Percentiles rank a stretch among this genome's conserved stretches.
phyloP scores from a whole-genome alignment of 2,113 vertebrate genomes.

The Actenoides hombroni region DNA sequence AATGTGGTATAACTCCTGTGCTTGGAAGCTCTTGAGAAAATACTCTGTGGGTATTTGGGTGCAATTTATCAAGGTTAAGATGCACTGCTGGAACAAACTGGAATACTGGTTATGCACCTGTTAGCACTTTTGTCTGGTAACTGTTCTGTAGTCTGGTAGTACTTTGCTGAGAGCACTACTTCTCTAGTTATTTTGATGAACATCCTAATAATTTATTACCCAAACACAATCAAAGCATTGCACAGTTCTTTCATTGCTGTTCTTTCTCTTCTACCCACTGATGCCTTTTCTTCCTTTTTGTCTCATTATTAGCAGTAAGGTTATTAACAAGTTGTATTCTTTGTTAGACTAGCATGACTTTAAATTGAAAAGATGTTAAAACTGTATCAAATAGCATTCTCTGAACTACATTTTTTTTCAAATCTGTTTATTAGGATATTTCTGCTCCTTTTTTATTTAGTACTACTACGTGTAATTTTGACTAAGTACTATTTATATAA shows the following conservation, averaged over 20 bases:
- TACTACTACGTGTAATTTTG: not conserved
- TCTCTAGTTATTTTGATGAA: not conserved
- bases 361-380: not conserved
- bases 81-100: not conserved
- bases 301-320: not conserved
- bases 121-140: conserved; percentile 18
- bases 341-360: not conserved
- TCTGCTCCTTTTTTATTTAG: not conserved
- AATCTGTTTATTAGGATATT: not conserved
- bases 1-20: not conserved
- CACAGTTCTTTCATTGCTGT: not conserved
- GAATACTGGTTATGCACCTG: not conserved
- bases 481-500: not conserved
- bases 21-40: not conserved
- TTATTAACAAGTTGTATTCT: not conserved
- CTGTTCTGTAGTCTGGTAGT: conserved; percentile 21
- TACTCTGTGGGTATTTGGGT: not conserved
- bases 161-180: conserved; percentile 3
- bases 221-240: conserved; percentile 26
- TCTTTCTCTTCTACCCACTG: not conserved
- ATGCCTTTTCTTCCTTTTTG: not conserved
- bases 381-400: not conserved
- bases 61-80: not conserved
- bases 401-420: not conserved
- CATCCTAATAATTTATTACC: not conserved